Percentiles rank a stretch among this genome's conserved stretches.
Conservation (phyloP, 2,113 vertebrate species). For the Otocyon megalotis region DNA sequence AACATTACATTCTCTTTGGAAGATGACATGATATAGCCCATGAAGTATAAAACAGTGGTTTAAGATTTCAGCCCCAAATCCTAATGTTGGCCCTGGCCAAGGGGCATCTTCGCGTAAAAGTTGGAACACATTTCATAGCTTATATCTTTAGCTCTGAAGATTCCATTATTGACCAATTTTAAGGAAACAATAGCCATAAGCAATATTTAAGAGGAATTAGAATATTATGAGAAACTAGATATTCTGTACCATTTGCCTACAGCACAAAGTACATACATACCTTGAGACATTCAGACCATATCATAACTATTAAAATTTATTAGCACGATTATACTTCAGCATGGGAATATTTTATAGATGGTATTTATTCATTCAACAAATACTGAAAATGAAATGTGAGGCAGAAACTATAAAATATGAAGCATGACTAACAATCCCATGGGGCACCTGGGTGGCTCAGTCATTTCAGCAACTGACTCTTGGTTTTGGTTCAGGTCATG, state of each 20-base stretch:
- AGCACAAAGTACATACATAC: not conserved
- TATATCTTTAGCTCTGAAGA: not conserved
- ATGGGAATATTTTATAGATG: not conserved
- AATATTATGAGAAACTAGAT: not conserved
- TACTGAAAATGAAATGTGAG: not conserved
- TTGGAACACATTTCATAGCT: not conserved
- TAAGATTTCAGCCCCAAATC: not conserved
- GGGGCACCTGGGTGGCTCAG: not conserved
- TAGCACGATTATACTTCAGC: not conserved
- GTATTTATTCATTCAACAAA: slow-evolving; percentile 14
- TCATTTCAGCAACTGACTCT: not conserved
- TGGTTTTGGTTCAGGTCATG: not conserved
- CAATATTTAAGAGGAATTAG: not conserved
- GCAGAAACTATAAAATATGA: not conserved
- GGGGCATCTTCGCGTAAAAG: not conserved
- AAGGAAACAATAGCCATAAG: not conserved
- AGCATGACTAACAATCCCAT: not conserved
- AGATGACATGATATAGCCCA: not conserved
- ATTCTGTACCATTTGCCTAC: not conserved
- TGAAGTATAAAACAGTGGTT: not conserved
- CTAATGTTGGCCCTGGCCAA: not conserved
- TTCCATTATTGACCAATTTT: not conserved
- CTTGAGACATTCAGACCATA: not conserved
- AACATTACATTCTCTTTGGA: not conserved
- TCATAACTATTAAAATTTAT: not conserved